phyloP scores from a whole-genome alignment of 2,888 invertebrate genomes.

The Rhingia rostrata region DNA sequence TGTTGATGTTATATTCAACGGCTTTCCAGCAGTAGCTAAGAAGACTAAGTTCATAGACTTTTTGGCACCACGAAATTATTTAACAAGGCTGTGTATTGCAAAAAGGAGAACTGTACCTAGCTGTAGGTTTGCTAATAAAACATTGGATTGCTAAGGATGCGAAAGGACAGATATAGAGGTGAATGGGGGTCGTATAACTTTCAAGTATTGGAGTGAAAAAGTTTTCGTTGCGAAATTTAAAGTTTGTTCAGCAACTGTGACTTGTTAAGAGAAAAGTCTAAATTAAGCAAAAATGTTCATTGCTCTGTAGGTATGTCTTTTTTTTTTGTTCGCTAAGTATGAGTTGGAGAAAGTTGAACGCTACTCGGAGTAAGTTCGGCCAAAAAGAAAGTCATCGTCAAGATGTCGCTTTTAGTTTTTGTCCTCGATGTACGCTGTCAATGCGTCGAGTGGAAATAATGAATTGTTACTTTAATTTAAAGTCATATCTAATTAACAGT shows the following conservation, averaged over 20 bases:
- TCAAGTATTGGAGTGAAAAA: slow-evolving; percentile 71
- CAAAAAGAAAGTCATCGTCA: slow-evolving; percentile 25
- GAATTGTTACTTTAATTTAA: slow-evolving; percentile 47
- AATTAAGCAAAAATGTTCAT: slow-evolving; percentile 59
- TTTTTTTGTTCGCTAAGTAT: slow-evolving; percentile 36
- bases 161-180: background rate
- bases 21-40: background rate
- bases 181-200: slow-evolving; percentile 52
- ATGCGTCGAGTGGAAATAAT: slow-evolving; percentile 37
- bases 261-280: slow-evolving; percentile 64
- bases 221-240: slow-evolving; percentile 60
- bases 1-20: slow-evolving; percentile 34
- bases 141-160: slow-evolving; percentile 26
- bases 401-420: slow-evolving; percentile 25
- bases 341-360: slow-evolving; percentile 61
- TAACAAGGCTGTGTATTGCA: slow-evolving; percentile 26
- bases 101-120: slow-evolving; percentile 45
- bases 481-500: slow-evolving; percentile 14
- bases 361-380: slow-evolving; percentile 45
- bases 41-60: slow-evolving; percentile 54
- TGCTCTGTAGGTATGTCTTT: slow-evolving; percentile 3
- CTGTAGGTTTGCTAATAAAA: slow-evolving; percentile 48
- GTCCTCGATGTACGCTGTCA: slow-evolving; percentile 30
- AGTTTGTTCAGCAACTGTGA: slow-evolving; percentile 70
- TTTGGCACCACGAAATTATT: slow-evolving; percentile 54